Conservation (phyloP, 2,888 invertebrate species). For the Parnassius apollo region DNA sequence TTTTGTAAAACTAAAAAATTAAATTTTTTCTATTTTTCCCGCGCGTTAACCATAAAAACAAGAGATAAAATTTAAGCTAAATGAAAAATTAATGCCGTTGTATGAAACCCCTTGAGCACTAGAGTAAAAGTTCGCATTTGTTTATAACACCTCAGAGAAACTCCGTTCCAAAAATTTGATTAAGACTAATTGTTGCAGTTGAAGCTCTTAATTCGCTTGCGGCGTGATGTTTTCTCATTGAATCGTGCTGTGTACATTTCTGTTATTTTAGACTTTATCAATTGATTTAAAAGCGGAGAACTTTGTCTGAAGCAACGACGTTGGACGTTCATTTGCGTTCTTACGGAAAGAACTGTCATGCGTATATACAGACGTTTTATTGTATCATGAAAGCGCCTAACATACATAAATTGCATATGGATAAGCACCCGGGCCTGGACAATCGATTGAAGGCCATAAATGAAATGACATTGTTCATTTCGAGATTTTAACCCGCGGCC, state of each 20-base stretch:
- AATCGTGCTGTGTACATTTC: conserved; percentile 14
- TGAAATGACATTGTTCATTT: too few species aligned
- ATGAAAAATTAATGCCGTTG: conserved; percentile 18
- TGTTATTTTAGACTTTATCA: conserved; percentile 14
- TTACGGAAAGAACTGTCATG: too few species aligned
- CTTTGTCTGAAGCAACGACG: background rate
- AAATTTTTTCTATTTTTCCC: background rate
- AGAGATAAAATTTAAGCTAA: conserved; percentile 9
- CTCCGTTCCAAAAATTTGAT: conserved; percentile 28
- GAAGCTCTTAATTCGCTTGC: too few species aligned
- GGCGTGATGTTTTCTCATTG: conserved; percentile 16
- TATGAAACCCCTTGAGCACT: conserved; percentile 27
- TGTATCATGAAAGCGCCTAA: too few species aligned
- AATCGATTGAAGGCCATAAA: too few species aligned
- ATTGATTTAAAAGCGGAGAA: conserved; percentile 10
- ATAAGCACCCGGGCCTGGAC: too few species aligned
- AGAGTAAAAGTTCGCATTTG: conserved; percentile 33
- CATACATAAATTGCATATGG: too few species aligned
- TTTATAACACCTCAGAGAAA: conserved; percentile 32
- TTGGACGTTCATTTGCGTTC: too few species aligned
- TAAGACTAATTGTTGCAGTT: too few species aligned
- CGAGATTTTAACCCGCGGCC: too few species aligned
- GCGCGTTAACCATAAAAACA: background rate
- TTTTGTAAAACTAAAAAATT: background rate
- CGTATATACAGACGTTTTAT: too few species aligned